Conservation (phyloP, 2,797 vertebrate genomes). For the Tadarida brasiliensis region DNA sequence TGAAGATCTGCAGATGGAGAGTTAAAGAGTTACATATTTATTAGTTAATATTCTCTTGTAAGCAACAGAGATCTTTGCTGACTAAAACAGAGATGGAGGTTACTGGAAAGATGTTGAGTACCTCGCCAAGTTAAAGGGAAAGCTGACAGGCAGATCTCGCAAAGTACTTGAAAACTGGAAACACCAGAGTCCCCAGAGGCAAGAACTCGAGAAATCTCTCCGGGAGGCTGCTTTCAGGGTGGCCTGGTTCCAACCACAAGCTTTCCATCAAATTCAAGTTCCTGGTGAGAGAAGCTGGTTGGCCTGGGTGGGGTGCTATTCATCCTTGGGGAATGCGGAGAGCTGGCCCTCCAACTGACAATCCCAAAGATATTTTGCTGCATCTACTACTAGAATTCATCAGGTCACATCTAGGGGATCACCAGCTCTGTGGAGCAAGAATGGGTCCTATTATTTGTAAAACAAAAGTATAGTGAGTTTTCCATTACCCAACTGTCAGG, state of each 20-base stretch:
- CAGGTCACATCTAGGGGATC: slow-evolving; percentile 77
- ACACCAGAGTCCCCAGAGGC: background rate
- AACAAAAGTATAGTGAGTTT: background rate
- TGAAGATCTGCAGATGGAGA: background rate
- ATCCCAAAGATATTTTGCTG: slow-evolving; percentile 83
- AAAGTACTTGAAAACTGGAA: background rate
- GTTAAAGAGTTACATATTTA: background rate
- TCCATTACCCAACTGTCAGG: background rate
- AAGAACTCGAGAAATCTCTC: background rate
- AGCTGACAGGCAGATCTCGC: background rate
- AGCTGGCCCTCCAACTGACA: slow-evolving; percentile 69
- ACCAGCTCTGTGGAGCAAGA: background rate
- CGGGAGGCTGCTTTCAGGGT: background rate
- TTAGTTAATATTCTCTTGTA: background rate
- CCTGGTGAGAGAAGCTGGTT: background rate
- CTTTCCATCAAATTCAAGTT: background rate
- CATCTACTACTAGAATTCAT: slow-evolving; percentile 82
- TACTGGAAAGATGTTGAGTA: background rate
- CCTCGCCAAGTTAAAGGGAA: slow-evolving; percentile 26
- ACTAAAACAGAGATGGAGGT: slow-evolving; percentile 13
- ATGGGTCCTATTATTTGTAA: background rate
- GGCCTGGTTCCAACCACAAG: background rate
- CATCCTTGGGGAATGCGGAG: slow-evolving; percentile 77
- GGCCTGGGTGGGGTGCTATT: slow-evolving; percentile 64
- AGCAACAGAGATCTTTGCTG: background rate